phyloP scores from a whole-genome alignment of 2,797 vertebrate genomes.

The Salarias fasciatus region DNA sequence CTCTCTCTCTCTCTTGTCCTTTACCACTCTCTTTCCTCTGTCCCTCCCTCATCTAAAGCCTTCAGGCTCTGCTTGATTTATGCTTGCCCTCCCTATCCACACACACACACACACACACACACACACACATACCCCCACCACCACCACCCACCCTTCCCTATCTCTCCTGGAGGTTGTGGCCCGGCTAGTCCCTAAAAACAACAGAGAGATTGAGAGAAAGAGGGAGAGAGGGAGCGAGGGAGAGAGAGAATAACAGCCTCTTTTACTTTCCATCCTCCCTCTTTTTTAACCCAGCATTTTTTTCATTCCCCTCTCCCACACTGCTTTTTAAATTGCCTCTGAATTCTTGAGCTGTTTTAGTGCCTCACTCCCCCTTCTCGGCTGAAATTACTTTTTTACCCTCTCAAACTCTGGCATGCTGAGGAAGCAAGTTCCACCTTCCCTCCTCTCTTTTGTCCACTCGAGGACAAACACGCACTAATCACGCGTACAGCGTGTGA shows the following conservation, averaged over 20 bases:
- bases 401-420: slow-evolving; percentile 83
- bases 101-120: slow-evolving; percentile 58
- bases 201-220: slow-evolving; percentile 65
- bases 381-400: slow-evolving; percentile 87
- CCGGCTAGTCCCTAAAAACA: slow-evolving; percentile 86
- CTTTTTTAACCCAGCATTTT: slow-evolving; percentile 82
- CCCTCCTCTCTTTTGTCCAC: slow-evolving; percentile 76
- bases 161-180: slow-evolving; percentile 84
- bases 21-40: slow-evolving; percentile 72
- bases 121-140: slow-evolving; percentile 56
- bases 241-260: slow-evolving; percentile 82
- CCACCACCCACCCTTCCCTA: slow-evolving; percentile 76
- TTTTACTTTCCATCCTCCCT: slow-evolving; percentile 85
- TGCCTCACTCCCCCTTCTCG: slow-evolving; percentile 84
- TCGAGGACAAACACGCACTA: slow-evolving; percentile 65
- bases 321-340: slow-evolving; percentile 89
- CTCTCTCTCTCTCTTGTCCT: slow-evolving; percentile 60
- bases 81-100: slow-evolving; percentile 76
- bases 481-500: slow-evolving; percentile 36
- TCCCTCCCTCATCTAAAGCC: slow-evolving; percentile 73
- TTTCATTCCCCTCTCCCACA: slow-evolving; percentile 87
- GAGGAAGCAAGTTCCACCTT: slow-evolving; percentile 81
- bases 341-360: slow-evolving; percentile 88
- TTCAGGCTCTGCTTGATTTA: slow-evolving; percentile 80
- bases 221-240: slow-evolving; percentile 34